A percentile compares a stretch with the other conserved stretches of the same genome.
Conservation (phyloP, 1,140 invertebrate species). For the Tetragonula clypearis region DNA sequence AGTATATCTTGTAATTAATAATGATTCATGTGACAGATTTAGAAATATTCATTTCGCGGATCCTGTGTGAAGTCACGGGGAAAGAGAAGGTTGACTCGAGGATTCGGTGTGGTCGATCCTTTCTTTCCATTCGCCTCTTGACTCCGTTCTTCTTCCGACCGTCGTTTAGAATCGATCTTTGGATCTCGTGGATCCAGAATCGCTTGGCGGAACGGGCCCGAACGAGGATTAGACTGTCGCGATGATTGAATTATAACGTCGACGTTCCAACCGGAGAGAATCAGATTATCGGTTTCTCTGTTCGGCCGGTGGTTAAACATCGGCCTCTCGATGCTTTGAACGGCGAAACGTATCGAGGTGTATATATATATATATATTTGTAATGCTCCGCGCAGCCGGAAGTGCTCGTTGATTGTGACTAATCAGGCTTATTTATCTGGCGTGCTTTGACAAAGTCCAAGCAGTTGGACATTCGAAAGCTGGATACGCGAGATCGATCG, state of each 20-base stretch:
- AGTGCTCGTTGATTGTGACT: conserved; percentile 46
- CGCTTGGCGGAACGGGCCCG: background rate
- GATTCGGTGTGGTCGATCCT: conserved; percentile 44
- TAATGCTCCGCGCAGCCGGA: conserved; percentile 2
- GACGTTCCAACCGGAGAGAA: conserved; percentile 6
- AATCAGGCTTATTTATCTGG: conserved; percentile 40
- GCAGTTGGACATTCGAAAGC: conserved; percentile 13
- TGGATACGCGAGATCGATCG: conserved; percentile 18
- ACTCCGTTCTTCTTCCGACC: too few species aligned
- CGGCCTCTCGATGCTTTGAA: background rate
- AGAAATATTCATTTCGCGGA: background rate
- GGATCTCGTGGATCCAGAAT: conserved; percentile 10
- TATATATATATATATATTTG: background rate
- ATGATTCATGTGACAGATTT: too few species aligned
- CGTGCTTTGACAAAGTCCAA: conserved; percentile 19
- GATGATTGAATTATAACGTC: conserved; percentile 41
- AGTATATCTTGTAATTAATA: too few species aligned
- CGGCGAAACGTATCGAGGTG: background rate
- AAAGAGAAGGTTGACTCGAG: background rate
- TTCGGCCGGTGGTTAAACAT: background rate
- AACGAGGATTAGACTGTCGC: conserved; percentile 43
- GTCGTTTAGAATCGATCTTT: background rate
- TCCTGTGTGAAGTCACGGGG: background rate
- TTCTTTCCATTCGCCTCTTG: background rate
- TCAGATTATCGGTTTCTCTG: conserved; percentile 31